These are phyloP conservation scores for Trinectes maculatus DNA, from an alignment of 2,113 vertebrate species.

Conservation along the genomic window DNA sequence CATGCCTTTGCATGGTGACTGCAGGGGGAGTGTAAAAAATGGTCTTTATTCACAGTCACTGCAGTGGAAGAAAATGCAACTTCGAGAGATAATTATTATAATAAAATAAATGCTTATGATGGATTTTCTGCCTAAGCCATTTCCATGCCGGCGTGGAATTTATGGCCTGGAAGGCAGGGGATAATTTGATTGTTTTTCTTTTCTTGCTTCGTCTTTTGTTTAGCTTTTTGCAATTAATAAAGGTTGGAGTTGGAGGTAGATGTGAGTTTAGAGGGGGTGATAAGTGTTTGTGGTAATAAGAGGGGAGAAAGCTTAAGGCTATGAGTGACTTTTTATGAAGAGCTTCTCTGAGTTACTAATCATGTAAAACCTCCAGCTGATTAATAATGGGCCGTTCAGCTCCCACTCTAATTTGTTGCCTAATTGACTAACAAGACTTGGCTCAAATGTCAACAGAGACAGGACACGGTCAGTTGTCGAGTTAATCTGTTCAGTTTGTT, in stretches of 20 bases:
- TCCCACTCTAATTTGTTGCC: constrained; percentile 48
- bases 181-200: not conserved
- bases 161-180: not conserved
- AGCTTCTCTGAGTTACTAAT: constrained; percentile 44
- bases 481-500: constrained; percentile 24
- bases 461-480: not conserved
- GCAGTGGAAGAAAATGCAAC: not conserved
- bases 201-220: not conserved
- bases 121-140: constrained; percentile 4
- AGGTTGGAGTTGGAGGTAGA: not conserved
- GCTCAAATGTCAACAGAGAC: not conserved
- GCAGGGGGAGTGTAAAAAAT: not conserved
- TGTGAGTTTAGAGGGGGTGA: not conserved
- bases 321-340: constrained; percentile 36
- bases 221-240: constrained; percentile 12
- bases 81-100: not conserved
- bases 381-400: constrained; percentile 47
- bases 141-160: constrained; percentile 11
- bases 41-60: not conserved
- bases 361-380: constrained; percentile 39
- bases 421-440: constrained; percentile 55
- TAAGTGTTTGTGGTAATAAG: constrained; percentile 20
- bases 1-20: not conserved
- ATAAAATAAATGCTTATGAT: not conserved
- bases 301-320: constrained; percentile 33